Percentiles rank a stretch among this genome's conserved stretches.
These are phyloP conservation scores for Drosophila subquinaria DNA, from an alignment of 2,888 invertebrate genomes.

Conservation along the genomic window DNA sequence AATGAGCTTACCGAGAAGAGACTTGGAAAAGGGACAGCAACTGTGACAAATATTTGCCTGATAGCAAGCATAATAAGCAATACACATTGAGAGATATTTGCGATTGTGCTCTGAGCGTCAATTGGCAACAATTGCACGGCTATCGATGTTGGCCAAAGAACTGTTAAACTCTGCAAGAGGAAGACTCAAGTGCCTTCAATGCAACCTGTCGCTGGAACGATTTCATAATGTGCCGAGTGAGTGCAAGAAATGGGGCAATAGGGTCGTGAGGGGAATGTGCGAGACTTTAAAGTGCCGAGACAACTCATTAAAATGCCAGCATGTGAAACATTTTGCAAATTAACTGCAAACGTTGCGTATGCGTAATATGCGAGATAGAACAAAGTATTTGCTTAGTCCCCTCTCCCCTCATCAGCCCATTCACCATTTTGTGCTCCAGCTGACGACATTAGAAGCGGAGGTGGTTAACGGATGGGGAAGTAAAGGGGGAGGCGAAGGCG, in stretches of 20 bases:
- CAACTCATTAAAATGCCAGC: slow-evolving; percentile 73
- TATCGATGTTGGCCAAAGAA: slow-evolving; percentile 61
- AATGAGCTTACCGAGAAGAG: slow-evolving; percentile 22
- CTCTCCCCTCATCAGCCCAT: not conserved
- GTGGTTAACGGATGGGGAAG: not conserved
- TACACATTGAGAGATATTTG: slow-evolving; percentile 20
- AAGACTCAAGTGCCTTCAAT: slow-evolving; percentile 46
- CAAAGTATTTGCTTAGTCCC: slow-evolving; percentile 70
- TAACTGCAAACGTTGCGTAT: slow-evolving; percentile 79
- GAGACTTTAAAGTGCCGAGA: slow-evolving; percentile 56
- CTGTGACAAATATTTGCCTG: slow-evolving; percentile 67
- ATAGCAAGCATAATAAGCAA: slow-evolving; percentile 56
- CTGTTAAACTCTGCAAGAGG: slow-evolving; percentile 23
- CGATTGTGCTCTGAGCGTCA: slow-evolving; percentile 5
- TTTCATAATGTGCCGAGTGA: not conserved
- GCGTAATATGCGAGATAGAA: slow-evolving; percentile 57
- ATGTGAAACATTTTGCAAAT: slow-evolving; percentile 77
- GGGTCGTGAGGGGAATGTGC: not conserved
- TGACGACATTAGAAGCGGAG: slow-evolving; percentile 1
- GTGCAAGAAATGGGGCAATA: too few species aligned
- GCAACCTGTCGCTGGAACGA: slow-evolving; percentile 34
- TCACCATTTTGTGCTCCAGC: slow-evolving; percentile 1
- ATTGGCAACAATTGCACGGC: slow-evolving; percentile 25
- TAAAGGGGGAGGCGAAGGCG: not conserved
- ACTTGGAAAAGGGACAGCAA: slow-evolving; percentile 10